Evolutionary conservation across 2,888 invertebrate genomes (phyloP), one percentile per base, ranked within the genome.

Genomic region (Habrosyne pyritoides): DNA sequence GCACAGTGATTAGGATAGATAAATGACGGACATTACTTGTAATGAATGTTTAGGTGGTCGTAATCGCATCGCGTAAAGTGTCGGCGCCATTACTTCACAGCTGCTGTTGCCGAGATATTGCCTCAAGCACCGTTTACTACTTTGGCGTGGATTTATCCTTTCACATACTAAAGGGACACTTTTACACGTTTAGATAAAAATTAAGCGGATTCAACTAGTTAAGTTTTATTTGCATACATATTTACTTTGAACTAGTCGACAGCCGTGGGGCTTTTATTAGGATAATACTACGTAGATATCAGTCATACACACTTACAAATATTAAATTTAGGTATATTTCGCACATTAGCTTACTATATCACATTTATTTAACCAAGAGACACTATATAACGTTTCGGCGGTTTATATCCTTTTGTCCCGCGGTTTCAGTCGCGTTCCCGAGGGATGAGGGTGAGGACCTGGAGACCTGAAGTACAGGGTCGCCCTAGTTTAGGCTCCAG

Each of bases 41-140:
- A 92, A 92, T 91, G 91, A 91, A 92, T 92, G 91, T 92, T 91
- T 91, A 91, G 91, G 89, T 90, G 89, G 88, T 87, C 91, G 91
- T 91, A 91, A 91, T 91, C 89, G 86, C 88, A 90, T 89, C 89
- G 90, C 89, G 89, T 84, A 89, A 91, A 91, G 89, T 91, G 91
- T 87, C 89, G 87, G 84, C 89, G 88, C 91, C 91, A 91, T 91
- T 89, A 90, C 89, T 82, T 79, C 84, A 79, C 91, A 91, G 91
- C 91, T 91, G 91, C 87, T 86, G 90, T 86, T 84, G 84, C 84
- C 81, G 85, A 87, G 88, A 89, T 91, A 91, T 91, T 91, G 88
- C 89, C 83, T 83, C 80, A 78, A 85, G 83, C 83, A 83, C 83
- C 87, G 77, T 86, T 87, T 86, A 81, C 85, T 83, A 84, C 79